phyloP scores from a whole-genome alignment of 1,140 invertebrate species.

The Brachystomella parvula region DNA sequence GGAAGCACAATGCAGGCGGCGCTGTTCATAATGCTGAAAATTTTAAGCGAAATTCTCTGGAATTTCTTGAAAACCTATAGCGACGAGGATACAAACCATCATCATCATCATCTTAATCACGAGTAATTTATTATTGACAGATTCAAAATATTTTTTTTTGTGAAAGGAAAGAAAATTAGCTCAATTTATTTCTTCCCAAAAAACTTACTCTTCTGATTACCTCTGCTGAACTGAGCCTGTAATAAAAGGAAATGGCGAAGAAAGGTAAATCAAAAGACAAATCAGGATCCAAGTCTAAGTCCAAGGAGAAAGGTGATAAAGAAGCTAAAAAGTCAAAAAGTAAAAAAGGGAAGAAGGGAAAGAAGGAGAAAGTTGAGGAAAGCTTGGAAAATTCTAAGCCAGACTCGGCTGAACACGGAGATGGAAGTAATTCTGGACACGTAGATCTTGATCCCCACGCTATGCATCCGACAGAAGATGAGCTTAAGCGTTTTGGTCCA shows the following conservation, averaged over 20 bases:
- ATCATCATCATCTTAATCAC: too few relatives aligned
- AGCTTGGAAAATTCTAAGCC: not conserved
- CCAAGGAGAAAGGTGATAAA: constrained; percentile 4
- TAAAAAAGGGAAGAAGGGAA: not conserved
- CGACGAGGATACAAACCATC: too few relatives aligned
- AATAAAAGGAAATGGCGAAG: not conserved
- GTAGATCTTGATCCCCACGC: not conserved
- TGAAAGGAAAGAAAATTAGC: too few relatives aligned
- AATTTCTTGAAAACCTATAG: too few relatives aligned
- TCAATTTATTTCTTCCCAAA: too few relatives aligned
- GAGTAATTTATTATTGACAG: too few relatives aligned
- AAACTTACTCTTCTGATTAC: too few relatives aligned
- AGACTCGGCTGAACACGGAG: not conserved
- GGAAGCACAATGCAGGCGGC: too few relatives aligned
- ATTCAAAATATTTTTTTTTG: too few relatives aligned
- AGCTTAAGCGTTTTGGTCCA: constrained; percentile 28
- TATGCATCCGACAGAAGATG: constrained; percentile 10
- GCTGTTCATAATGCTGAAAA: too few relatives aligned
- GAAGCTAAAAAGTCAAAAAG: constrained; percentile 9
- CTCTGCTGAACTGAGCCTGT: not conserved
- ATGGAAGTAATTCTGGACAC: not conserved
- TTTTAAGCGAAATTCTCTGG: too few relatives aligned
- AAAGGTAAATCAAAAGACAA: not conserved
- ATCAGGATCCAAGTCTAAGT: not conserved
- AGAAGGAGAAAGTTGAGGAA: constrained; percentile 4